Conservation (phyloP, 2,797 vertebrate genomes). For the Nasua narica region DNA sequence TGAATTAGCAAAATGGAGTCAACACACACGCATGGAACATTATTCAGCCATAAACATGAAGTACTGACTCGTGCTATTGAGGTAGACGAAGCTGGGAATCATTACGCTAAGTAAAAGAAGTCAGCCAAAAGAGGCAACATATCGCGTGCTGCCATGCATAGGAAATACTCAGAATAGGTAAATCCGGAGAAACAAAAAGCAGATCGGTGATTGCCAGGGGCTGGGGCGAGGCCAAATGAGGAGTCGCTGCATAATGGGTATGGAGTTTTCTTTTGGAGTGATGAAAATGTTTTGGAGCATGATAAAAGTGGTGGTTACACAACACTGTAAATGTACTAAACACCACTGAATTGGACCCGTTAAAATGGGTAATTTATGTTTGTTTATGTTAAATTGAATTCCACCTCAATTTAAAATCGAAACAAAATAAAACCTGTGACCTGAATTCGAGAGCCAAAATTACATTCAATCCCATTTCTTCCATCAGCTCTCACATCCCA, state of each 20-base stretch:
- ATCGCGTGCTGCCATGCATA: background rate
- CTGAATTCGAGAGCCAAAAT: conserved; percentile 1
- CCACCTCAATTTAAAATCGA: background rate
- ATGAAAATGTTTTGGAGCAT: background rate
- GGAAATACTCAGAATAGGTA: background rate
- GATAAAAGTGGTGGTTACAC: background rate
- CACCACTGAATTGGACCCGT: background rate
- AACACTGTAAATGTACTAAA: background rate
- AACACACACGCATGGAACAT: background rate
- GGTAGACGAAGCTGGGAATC: background rate
- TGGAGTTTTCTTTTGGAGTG: background rate
- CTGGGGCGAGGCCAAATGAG: background rate
- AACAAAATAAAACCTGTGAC: background rate
- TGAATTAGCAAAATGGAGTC: background rate
- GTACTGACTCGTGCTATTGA: background rate
- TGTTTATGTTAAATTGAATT: background rate
- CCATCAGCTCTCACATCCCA: background rate
- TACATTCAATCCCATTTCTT: background rate
- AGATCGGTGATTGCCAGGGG: background rate
- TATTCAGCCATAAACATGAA: background rate
- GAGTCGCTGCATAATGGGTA: background rate
- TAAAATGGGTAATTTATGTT: background rate
- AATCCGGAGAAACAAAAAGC: background rate
- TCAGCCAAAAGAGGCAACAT: background rate
- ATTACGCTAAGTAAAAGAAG: background rate